Conservation (phyloP, 2,888 invertebrate species). For the Chalcosyrphus nemorum region DNA sequence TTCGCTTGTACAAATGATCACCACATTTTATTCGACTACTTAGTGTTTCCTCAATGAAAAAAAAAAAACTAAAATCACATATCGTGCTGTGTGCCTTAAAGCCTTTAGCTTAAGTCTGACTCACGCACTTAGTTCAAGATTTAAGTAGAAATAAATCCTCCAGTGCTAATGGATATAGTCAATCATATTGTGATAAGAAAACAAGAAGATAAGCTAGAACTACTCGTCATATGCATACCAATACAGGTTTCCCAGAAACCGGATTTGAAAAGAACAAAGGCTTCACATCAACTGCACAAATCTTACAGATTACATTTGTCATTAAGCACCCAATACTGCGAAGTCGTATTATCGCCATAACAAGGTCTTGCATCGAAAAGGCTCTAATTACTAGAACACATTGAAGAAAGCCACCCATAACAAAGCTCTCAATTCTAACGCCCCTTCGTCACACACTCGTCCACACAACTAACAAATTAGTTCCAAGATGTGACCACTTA, state of each 20-base stretch:
- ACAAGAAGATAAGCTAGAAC: neutral
- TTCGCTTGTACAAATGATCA: too few species aligned
- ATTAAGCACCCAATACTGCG: neutral
- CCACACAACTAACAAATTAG: conserved; percentile 12
- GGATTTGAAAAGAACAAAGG: neutral
- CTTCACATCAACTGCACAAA: neutral
- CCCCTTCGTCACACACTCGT: conserved; percentile 10
- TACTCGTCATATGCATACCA: neutral
- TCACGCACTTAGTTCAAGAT: neutral
- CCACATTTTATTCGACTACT: too few species aligned
- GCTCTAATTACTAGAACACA: neutral
- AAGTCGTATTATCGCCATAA: neutral
- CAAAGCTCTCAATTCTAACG: neutral
- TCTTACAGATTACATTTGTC: neutral
- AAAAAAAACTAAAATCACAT: too few species aligned
- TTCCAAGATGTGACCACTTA: neutral
- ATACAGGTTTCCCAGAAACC: neutral
- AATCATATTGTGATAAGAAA: neutral
- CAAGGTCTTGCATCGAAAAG: neutral
- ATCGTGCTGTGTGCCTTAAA: too few species aligned
- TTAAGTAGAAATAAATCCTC: neutral
- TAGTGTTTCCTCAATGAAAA: too few species aligned
- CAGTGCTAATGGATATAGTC: neutral
- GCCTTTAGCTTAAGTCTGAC: too few species aligned
- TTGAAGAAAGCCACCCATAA: conserved; percentile 16